Evolutionary conservation across 2,888 invertebrate genomes (phyloP).

Genomic region (Ichneumon xanthorius): DNA sequence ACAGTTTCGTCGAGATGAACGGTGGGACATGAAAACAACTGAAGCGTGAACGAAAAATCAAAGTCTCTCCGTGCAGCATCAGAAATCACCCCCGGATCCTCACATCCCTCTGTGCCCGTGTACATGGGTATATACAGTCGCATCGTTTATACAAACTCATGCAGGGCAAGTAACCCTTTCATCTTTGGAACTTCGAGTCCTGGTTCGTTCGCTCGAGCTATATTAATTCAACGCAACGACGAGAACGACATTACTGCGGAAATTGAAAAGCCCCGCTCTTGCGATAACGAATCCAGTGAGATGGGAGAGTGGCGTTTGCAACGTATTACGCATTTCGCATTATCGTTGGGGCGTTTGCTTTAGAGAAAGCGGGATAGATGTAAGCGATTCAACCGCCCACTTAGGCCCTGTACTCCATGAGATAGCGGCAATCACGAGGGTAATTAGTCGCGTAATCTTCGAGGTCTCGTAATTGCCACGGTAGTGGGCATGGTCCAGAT

Average conservation of each 20-base stretch:
- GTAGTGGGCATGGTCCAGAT: conserved; percentile 32
- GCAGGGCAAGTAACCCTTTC: background rate
- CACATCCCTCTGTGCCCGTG: background rate
- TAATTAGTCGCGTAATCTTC: conserved; percentile 50
- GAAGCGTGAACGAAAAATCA: background rate
- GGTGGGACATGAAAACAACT: conserved; percentile 10
- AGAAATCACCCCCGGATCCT: background rate
- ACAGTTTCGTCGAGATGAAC: conserved; percentile 3
- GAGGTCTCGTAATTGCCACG: conserved; percentile 45
- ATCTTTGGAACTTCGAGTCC: background rate
- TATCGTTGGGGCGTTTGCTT: background rate
- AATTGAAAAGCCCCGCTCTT: conserved; percentile 14
- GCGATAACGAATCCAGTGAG: background rate
- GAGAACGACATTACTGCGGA: conserved; percentile 3
- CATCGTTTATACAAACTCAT: background rate
- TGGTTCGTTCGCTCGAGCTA: background rate
- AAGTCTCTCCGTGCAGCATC: background rate
- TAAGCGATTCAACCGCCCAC: background rate
- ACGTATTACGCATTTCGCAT: conserved; percentile 1
- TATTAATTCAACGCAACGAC: conserved; percentile 2
- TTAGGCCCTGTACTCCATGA: conserved; percentile 9
- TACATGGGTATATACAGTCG: background rate
- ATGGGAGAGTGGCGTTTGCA: background rate
- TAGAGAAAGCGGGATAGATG: background rate
- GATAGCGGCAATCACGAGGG: conserved; percentile 38